A percentile compares a stretch with the other conserved stretches of the same genome.
These are phyloP conservation scores for Pinctada fucata DNA, from an alignment of 2,888 invertebrate species.

Conservation along the genomic window DNA sequence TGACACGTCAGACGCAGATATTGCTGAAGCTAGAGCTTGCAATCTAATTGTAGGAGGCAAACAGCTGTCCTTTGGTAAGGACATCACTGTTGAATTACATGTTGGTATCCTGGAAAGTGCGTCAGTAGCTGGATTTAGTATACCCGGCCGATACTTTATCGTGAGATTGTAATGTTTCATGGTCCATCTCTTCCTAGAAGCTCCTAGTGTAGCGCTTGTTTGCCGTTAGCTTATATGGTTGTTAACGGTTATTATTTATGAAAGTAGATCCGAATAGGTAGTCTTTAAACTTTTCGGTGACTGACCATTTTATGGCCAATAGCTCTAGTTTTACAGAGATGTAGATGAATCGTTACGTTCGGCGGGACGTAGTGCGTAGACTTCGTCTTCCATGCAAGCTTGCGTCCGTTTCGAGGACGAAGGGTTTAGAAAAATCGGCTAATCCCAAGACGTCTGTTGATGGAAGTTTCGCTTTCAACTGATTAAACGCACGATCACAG, in stretches of 20 bases:
- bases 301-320: constrained; percentile 48
- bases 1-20: neutral
- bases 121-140: constrained; percentile 9
- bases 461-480: constrained; percentile 27
- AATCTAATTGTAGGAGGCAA: neutral
- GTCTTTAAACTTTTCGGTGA: constrained; percentile 40
- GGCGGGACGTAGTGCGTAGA: constrained; percentile 22
- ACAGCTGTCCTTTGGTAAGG: neutral
- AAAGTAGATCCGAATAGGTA: neutral
- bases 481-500: constrained; percentile 27
- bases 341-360: constrained; percentile 37
- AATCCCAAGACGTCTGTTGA: constrained; percentile 36
- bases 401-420: constrained; percentile 36
- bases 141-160: constrained; percentile 5
- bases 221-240: neutral
- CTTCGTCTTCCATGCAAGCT: constrained; percentile 34
- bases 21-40: neutral
- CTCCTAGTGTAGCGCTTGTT: neutral
- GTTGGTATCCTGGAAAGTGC: constrained; percentile 10
- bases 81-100: neutral
- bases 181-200: neutral
- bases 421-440: constrained; percentile 36
- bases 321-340: constrained; percentile 44
- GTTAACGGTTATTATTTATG: neutral
- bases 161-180: constrained; percentile 6